These are phyloP conservation scores for Anas platyrhynchos DNA, from an alignment of 2,113 vertebrate genomes.

Conservation along the genomic window DNA sequence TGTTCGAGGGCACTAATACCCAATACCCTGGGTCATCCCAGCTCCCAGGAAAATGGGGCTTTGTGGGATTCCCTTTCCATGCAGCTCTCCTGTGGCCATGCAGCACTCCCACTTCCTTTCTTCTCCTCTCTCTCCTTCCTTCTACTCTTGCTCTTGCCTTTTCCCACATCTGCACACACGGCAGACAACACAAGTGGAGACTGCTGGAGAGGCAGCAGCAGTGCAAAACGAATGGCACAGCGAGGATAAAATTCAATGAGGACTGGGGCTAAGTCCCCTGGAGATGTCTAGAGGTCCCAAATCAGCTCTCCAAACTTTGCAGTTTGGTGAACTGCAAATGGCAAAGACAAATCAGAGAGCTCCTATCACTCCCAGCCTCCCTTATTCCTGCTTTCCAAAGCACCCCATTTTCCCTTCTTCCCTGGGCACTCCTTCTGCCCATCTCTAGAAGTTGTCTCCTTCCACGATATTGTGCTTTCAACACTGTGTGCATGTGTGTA, in stretches of 20 bases:
- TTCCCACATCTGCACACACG: neutral
- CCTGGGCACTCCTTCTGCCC: neutral
- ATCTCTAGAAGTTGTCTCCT: rapidly evolving
- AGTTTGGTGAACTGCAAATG: neutral
- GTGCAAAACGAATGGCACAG: rapidly evolving
- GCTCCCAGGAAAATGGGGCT: neutral
- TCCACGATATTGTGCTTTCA: neutral
- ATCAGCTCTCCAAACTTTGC: neutral
- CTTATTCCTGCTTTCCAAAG: neutral
- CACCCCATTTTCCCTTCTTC: neutral
- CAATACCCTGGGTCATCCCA: neutral
- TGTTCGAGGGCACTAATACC: neutral
- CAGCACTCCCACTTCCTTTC: neutral
- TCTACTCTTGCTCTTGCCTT: neutral
- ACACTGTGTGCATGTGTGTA: rapidly evolving
- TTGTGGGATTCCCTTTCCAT: neutral
- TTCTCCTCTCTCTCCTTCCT: neutral
- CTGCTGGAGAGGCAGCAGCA: neutral
- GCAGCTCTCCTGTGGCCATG: neutral
- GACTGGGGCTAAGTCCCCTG: neutral
- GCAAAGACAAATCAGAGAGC: neutral
- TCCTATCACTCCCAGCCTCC: rapidly evolving
- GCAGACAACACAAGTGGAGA: neutral
- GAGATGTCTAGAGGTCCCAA: neutral
- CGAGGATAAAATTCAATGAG: neutral